Conservation (phyloP, 2,113 vertebrate genomes). For the Riparia riparia region DNA sequence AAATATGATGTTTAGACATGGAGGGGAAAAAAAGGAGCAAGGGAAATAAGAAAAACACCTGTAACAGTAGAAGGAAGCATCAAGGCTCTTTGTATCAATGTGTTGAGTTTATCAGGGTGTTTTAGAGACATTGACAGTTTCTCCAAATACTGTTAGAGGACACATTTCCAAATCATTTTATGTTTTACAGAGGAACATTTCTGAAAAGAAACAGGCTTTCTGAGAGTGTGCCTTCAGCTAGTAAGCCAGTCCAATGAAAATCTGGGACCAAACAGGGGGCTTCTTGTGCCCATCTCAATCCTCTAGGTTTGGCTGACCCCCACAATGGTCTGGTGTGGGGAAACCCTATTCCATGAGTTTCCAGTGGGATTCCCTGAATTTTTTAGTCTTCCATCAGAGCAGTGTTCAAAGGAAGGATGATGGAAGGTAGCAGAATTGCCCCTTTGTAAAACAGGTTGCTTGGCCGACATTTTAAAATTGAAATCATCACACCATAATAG, state of each 20-base stretch:
- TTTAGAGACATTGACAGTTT: neutral
- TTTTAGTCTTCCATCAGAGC: neutral
- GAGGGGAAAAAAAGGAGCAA: neutral
- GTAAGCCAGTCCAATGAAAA: neutral
- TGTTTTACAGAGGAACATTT: neutral
- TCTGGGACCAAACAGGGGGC: rapidly evolving
- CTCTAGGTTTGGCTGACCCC: neutral
- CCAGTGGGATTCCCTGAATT: neutral
- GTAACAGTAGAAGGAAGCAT: neutral
- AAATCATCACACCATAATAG: neutral
- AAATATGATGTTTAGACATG: neutral
- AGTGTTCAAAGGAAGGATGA: neutral
- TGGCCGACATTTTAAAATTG: neutral
- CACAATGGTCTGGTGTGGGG: neutral
- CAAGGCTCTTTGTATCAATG: neutral
- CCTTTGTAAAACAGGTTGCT: neutral
- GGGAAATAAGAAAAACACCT: neutral
- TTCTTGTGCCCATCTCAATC: neutral
- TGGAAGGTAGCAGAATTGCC: neutral
- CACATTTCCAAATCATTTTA: neutral
- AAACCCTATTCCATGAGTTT: neutral
- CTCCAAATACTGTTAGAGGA: neutral
- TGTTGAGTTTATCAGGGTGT: neutral
- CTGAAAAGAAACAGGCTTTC: neutral
- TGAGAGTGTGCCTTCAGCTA: neutral